Evolutionary conservation across 2,797 vertebrate species (phyloP).

Genomic region (Malurus splendens): DNA sequence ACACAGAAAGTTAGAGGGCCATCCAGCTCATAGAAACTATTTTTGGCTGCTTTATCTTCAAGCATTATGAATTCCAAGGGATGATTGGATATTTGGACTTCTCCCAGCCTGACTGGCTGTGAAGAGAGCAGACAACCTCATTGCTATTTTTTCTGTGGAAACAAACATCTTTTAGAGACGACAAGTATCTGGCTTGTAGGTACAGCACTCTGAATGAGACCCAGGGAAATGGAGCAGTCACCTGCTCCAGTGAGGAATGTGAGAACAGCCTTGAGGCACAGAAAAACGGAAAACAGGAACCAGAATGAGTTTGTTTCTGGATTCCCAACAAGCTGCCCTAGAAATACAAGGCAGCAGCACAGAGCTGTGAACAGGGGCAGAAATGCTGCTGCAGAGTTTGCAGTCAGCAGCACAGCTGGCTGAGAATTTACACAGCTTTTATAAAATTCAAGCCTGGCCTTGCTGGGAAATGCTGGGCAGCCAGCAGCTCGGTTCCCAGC

Average conservation of each 20-base stretch:
- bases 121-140: constrained; percentile 35
- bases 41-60: constrained; percentile 46
- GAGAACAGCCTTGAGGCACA: neutral
- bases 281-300: neutral
- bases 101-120: constrained; percentile 16
- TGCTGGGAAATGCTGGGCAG: neutral
- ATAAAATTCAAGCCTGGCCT: neutral
- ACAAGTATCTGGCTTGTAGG: constrained; percentile 34
- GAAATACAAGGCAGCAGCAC: neutral
- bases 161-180: constrained; percentile 29
- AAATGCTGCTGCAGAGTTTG: neutral
- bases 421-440: neutral
- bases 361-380: neutral
- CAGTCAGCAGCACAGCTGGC: fast-evolving
- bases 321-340: neutral
- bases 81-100: constrained; percentile 29
- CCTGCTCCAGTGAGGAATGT: neutral
- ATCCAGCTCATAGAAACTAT: constrained; percentile 25
- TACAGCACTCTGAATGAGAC: neutral
- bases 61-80: constrained; percentile 12
- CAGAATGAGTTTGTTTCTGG: neutral
- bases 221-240: neutral
- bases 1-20: constrained; percentile 15
- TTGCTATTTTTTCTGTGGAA: constrained; percentile 34
- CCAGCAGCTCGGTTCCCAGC: neutral